These are phyloP conservation scores for Chrysochloris asiatica DNA, from an alignment of 2,113 vertebrate genomes.

Conservation along the genomic window DNA sequence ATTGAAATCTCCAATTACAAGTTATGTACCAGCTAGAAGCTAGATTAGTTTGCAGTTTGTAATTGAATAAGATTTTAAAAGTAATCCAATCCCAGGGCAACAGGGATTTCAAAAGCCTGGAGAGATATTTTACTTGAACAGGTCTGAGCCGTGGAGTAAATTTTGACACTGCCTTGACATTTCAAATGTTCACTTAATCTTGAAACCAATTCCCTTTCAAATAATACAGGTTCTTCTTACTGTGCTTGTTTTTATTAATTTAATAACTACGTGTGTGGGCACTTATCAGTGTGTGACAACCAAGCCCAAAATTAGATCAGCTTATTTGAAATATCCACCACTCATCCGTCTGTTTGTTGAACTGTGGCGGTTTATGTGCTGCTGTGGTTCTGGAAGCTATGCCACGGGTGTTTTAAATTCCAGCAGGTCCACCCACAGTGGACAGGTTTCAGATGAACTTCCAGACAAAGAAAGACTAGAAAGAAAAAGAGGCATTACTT, in stretches of 20 bases:
- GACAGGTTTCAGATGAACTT: no score
- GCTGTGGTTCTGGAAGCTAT: no score
- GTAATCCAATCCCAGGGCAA: slow-evolving; percentile 1
- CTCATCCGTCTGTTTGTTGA: no score
- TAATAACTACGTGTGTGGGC: not conserved
- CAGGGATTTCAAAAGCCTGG: not conserved
- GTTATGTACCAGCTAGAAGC: not conserved
- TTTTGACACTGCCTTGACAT: not conserved
- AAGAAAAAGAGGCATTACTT: no score
- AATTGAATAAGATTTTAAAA: not conserved
- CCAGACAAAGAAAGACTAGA: no score
- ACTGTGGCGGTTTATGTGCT: no score
- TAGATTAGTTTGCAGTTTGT: slow-evolving; percentile 37
- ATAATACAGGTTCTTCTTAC: not conserved
- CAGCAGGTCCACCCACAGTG: no score
- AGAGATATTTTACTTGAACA: not conserved
- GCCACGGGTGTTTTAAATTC: no score
- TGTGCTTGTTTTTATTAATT: slow-evolving; percentile 29
- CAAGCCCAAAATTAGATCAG: not conserved
- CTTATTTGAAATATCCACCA: not conserved
- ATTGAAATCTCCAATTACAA: not conserved
- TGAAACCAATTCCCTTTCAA: not conserved
- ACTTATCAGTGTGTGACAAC: not conserved
- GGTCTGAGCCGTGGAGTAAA: not conserved
- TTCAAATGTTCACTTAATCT: slow-evolving; percentile 26